Evolutionary conservation across 2,113 vertebrate species (phyloP).

Genomic region (Cynocephalus volans): DNA sequence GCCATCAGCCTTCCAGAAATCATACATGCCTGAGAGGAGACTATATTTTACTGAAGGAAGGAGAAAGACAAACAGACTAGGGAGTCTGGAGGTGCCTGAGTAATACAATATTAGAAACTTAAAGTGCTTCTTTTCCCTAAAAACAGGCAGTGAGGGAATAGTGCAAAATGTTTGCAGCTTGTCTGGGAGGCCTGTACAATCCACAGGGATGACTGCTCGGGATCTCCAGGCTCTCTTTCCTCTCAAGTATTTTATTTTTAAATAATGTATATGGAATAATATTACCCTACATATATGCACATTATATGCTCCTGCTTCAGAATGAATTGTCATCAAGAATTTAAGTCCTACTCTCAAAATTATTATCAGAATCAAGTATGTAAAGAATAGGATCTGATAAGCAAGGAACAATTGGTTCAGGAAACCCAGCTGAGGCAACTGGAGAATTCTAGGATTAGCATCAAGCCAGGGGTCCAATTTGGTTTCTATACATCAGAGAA

Average conservation of each 20-base stretch:
- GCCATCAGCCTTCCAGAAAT: neutral
- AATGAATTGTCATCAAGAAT: neutral
- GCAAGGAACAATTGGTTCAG: neutral
- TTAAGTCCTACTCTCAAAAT: neutral
- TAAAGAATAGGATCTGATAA: neutral
- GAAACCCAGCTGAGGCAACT: neutral
- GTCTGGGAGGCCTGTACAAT: neutral
- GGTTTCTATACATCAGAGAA: neutral
- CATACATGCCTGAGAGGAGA: fast-evolving
- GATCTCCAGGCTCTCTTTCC: neutral
- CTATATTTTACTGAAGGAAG: neutral
- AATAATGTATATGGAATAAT: neutral
- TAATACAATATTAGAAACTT: neutral
- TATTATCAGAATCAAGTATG: neutral
- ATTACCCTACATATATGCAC: neutral
- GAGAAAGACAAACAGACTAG: neutral
- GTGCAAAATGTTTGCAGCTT: neutral
- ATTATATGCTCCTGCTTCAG: neutral
- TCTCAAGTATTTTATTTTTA: neutral
- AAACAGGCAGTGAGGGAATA: neutral
- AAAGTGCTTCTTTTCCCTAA: neutral
- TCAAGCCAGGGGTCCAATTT: neutral
- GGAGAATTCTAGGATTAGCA: neutral
- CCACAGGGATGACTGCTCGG: fast-evolving
- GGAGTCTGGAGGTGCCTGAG: neutral